Percentiles rank a stretch among this genome's conserved stretches.
Conservation (phyloP, 2,113 vertebrate genomes). For the Tetrao urogallus region DNA sequence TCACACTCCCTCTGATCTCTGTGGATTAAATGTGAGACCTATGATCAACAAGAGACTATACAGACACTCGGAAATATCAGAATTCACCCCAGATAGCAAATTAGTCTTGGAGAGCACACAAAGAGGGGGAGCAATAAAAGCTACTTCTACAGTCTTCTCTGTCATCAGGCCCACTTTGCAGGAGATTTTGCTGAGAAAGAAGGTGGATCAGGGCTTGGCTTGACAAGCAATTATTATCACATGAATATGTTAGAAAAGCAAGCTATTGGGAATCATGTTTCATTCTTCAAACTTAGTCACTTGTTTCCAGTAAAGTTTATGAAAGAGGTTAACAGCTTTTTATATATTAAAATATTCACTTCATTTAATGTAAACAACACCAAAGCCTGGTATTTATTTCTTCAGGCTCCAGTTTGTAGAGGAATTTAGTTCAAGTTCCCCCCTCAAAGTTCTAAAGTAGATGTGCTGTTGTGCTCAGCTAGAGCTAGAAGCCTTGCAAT, state of each 20-base stretch:
- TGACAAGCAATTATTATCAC: slow-evolving; percentile 3
- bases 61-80: neutral
- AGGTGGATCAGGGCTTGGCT: neutral
- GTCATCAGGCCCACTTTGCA: neutral
- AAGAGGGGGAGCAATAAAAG: neutral
- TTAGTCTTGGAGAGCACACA: neutral
- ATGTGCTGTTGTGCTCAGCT: slow-evolving; percentile 8
- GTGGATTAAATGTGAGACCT: neutral
- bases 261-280: neutral
- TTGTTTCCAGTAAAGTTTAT: slow-evolving; percentile 25
- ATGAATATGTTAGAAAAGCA: slow-evolving; percentile 19
- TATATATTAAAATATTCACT: slow-evolving; percentile 49
- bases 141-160: neutral
- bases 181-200: neutral
- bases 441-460: neutral
- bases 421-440: neutral
- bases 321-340: slow-evolving; percentile 28
- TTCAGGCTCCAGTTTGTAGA: neutral
- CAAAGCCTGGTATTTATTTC: slow-evolving; percentile 15
- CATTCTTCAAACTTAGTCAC: neutral
- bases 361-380: slow-evolving; percentile 15
- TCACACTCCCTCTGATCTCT: neutral
- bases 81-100: neutral
- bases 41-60: neutral
- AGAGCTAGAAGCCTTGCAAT: neutral